Evolutionary conservation across 2,888 invertebrate genomes (phyloP).

Genomic region (Apamea epomidion): DNA sequence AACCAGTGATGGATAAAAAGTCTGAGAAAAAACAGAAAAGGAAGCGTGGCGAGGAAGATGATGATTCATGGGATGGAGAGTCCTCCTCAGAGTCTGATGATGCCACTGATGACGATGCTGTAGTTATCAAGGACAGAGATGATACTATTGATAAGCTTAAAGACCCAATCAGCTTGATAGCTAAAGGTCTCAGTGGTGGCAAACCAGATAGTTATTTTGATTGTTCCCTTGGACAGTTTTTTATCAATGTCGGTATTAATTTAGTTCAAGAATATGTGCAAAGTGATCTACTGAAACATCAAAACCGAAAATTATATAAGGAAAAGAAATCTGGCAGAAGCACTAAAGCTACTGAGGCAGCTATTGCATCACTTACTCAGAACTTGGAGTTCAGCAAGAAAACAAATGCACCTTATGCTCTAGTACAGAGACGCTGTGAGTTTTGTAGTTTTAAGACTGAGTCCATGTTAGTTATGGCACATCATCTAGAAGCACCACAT

Average conservation of each 20-base stretch:
- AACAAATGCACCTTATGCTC: slow-evolving; percentile 95
- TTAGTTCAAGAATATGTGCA: slow-evolving; percentile 98
- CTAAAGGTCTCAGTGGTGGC: slow-evolving; percentile 84
- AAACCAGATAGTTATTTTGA: slow-evolving; percentile 95
- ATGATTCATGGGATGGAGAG: slow-evolving; percentile 91
- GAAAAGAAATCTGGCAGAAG: slow-evolving; percentile 91
- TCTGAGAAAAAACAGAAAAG: slow-evolving; percentile 79
- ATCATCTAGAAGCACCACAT: slow-evolving; percentile 97
- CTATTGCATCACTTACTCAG: slow-evolving; percentile 96
- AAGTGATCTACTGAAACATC: slow-evolving; percentile 96
- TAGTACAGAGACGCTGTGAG: slow-evolving; percentile 95
- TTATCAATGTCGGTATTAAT: slow-evolving; percentile 97
- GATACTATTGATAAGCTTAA: slow-evolving; percentile 89
- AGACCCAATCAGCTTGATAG: slow-evolving; percentile 83
- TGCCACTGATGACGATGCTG: slow-evolving; percentile 85
- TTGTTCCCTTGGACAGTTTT: slow-evolving; percentile 97
- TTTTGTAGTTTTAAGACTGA: slow-evolving; percentile 98
- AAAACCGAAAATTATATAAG: slow-evolving; percentile 96
- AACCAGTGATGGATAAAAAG: slow-evolving; percentile 76
- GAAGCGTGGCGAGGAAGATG: slow-evolving; percentile 88
- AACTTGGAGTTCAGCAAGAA: slow-evolving; percentile 97
- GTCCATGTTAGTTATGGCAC: slow-evolving; percentile 95
- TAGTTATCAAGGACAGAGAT: slow-evolving; percentile 90
- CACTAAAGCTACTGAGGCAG: slow-evolving; percentile 94
- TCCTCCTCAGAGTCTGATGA: slow-evolving; percentile 89